Percentiles rank a stretch among this genome's conserved stretches.
Evolutionary conservation across 2,888 invertebrate species (phyloP).

Genomic region (Macroteleia sp.): DNA sequence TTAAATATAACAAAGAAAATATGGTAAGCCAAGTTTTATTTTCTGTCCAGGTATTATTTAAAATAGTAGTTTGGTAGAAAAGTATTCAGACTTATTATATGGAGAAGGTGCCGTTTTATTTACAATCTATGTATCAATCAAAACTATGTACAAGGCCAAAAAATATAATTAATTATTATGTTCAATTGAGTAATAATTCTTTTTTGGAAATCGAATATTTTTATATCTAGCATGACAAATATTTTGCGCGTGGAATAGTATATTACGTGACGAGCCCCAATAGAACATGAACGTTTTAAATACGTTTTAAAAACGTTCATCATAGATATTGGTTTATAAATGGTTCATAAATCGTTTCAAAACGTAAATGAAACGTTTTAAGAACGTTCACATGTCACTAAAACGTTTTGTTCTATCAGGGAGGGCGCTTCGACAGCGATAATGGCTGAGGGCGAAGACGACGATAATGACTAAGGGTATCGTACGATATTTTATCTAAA

Average conservation of each 20-base stretch:
- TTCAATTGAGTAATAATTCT: slow-evolving; percentile 7
- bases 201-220: slow-evolving; percentile 17
- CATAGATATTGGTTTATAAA: too few species aligned
- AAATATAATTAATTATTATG: slow-evolving; percentile 33
- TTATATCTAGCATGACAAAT: not conserved
- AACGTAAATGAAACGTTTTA: too few species aligned
- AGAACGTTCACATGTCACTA: too few species aligned
- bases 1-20: not conserved
- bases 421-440: too few species aligned
- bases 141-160: slow-evolving; percentile 18
- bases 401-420: too few species aligned
- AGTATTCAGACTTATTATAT: slow-evolving; percentile 11
- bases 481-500: too few species aligned
- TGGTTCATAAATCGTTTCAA: too few species aligned
- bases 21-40: not conserved
- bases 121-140: slow-evolving; percentile 9
- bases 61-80: not conserved
- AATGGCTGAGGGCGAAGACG: too few species aligned
- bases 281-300: too few species aligned
- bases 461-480: too few species aligned
- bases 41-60: slow-evolving; percentile 15
- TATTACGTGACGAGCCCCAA: too few species aligned
- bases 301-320: too few species aligned
- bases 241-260: slow-evolving; percentile 11
- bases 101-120: slow-evolving; percentile 15